phyloP scores from a whole-genome alignment of 2,797 vertebrate species.

The Arrhamphus sclerolepis region DNA sequence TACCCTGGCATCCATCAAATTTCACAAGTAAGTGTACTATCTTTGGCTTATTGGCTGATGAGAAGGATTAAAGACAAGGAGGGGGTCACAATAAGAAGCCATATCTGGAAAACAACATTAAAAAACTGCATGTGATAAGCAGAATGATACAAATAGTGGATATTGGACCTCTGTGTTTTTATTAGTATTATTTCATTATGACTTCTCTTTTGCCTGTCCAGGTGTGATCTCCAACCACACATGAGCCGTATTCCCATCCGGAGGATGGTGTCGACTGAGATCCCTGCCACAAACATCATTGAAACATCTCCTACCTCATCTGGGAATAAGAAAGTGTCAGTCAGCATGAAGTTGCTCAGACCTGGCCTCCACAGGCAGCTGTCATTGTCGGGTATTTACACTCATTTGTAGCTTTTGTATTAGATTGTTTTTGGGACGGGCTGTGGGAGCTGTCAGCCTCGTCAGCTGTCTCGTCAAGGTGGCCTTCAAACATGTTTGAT shows the following conservation, averaged over 20 bases:
- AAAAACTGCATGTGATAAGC: too few relatives aligned
- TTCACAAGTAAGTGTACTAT: slow-evolving; percentile 74
- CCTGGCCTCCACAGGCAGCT: slow-evolving; percentile 56
- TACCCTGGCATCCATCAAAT: slow-evolving; percentile 74
- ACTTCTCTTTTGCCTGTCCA: slow-evolving; percentile 33
- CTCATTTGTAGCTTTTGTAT: not conserved
- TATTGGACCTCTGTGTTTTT: not conserved
- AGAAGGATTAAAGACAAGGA: not conserved
- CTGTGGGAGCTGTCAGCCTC: too few relatives aligned
- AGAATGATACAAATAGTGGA: not conserved
- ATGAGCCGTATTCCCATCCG: slow-evolving; percentile 79
- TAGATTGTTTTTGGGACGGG: not conserved
- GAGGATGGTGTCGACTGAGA: slow-evolving; percentile 44
- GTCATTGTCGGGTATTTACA: slow-evolving; percentile 63
- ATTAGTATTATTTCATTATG: not conserved
- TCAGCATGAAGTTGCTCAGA: slow-evolving; percentile 63
- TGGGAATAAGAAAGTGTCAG: slow-evolving; percentile 32
- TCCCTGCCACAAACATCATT: slow-evolving; percentile 11
- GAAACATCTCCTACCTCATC: slow-evolving; percentile 20
- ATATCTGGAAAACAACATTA: too few relatives aligned
- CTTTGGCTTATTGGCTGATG: not conserved
- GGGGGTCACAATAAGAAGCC: too few relatives aligned
- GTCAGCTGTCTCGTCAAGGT: too few relatives aligned
- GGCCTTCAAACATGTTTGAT: too few relatives aligned
- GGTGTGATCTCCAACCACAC: slow-evolving; percentile 75